Conservation (phyloP, 2,888 invertebrate species). For the Lacanobia oleracea region DNA sequence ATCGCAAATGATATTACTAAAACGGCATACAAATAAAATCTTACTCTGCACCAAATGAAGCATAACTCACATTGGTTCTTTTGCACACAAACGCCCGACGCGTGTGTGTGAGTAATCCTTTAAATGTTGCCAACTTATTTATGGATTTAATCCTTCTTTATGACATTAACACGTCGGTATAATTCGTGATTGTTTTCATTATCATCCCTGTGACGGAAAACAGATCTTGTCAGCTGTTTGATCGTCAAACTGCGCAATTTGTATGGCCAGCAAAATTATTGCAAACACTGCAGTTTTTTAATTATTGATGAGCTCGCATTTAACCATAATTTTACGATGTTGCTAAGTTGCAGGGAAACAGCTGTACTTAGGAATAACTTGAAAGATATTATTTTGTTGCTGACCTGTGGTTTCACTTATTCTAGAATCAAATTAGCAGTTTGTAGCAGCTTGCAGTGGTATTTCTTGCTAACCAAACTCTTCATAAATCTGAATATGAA, state of each 20-base stretch:
- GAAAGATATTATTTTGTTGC: too few relatives aligned
- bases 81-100: neutral
- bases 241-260: conserved; percentile 50
- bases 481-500: too few relatives aligned
- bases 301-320: too few relatives aligned
- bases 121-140: conserved; percentile 56
- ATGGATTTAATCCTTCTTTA: conserved; percentile 56
- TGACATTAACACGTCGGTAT: conserved; percentile 50
- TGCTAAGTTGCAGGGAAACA: too few relatives aligned
- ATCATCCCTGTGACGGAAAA: conserved; percentile 50
- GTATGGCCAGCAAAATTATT: conserved; percentile 5
- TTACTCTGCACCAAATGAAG: conserved; percentile 18
- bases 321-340: too few relatives aligned
- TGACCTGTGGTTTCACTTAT: too few relatives aligned
- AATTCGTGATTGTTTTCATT: conserved; percentile 52
- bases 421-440: too few relatives aligned
- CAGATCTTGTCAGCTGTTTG: conserved; percentile 43
- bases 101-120: conserved; percentile 44
- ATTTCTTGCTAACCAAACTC: too few relatives aligned
- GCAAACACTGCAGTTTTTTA: neutral
- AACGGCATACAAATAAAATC: neutral
- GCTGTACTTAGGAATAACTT: too few relatives aligned
- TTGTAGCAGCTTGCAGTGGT: too few relatives aligned
- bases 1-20: neutral
- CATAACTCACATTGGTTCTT: conserved; percentile 29